These are phyloP conservation scores for Axea sp. DNA, from an alignment of 2,888 invertebrate genomes.

Conservation along the genomic window DNA sequence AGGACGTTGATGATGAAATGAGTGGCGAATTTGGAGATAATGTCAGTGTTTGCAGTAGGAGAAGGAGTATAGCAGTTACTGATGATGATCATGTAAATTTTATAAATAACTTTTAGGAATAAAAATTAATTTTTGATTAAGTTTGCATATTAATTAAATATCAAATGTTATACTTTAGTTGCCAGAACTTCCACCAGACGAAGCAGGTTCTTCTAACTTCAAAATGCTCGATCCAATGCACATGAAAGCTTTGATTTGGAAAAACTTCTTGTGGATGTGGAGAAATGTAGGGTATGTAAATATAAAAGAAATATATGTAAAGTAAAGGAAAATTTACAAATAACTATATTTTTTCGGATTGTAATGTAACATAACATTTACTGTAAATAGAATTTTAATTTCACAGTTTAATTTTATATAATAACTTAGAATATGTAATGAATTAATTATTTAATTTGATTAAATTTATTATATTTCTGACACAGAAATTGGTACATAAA, in stretches of 20 bases:
- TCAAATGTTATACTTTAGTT: constrained; percentile 63
- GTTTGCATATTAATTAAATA: too few relatives aligned
- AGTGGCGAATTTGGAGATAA: constrained; percentile 94
- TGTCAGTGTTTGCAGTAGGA: constrained; percentile 87
- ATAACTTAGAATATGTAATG: too few relatives aligned
- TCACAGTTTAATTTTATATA: too few relatives aligned
- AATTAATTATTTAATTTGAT: too few relatives aligned
- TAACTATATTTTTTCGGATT: too few relatives aligned
- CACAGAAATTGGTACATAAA: too few relatives aligned
- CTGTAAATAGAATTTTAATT: too few relatives aligned
- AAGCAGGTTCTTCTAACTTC: constrained; percentile 79
- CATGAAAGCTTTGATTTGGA: constrained; percentile 92
- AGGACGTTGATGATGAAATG: constrained; percentile 82
- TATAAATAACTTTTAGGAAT: too few relatives aligned
- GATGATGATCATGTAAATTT: constrained; percentile 67
- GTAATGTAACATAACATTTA: too few relatives aligned
- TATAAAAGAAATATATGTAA: not conserved
- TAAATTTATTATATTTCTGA: too few relatives aligned
- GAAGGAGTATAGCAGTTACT: constrained; percentile 83
- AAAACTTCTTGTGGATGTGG: constrained; percentile 92
- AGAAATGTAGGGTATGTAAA: constrained; percentile 87
- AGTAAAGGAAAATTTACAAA: too few relatives aligned
- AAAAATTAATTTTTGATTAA: too few relatives aligned
- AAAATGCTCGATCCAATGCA: constrained; percentile 85
- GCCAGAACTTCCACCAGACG: constrained; percentile 86